phyloP scores from a whole-genome alignment of 2,113 vertebrate genomes.

The Thunnus maccoyii region DNA sequence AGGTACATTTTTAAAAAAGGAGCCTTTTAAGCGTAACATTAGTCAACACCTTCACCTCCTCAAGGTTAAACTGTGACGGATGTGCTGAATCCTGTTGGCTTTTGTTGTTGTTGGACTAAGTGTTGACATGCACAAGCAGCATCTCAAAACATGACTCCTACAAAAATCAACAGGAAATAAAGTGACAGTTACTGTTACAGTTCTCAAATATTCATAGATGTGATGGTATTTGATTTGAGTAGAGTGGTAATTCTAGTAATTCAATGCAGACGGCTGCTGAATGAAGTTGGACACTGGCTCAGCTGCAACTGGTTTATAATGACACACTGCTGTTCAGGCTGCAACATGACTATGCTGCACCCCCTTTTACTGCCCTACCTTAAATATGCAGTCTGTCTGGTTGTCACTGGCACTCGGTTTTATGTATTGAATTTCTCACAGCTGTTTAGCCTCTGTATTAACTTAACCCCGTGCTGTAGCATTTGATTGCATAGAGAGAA shows the following conservation, averaged over 20 bases:
- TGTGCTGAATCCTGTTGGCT: not conserved
- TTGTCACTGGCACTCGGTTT: constrained; percentile 23
- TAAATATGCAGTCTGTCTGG: constrained; percentile 66
- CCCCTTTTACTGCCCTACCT: constrained; percentile 54
- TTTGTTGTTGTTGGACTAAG: no score
- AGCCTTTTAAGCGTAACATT: not conserved
- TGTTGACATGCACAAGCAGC: not conserved
- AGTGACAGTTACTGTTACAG: not conserved
- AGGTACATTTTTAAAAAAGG: not conserved
- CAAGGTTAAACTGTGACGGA: not conserved
- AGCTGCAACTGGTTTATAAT: constrained; percentile 52
- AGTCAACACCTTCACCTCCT: not conserved
- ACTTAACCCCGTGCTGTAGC: not conserved
- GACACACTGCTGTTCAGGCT: constrained; percentile 55
- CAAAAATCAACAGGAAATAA: not conserved
- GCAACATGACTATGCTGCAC: constrained; percentile 68
- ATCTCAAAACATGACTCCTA: not conserved
- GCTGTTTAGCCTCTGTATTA: not conserved
- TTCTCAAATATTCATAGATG: not conserved
- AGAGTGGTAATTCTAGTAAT: not conserved
- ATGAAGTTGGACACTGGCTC: constrained; percentile 33
- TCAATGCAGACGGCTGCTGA: constrained; percentile 20
- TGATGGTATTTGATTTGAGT: not conserved
- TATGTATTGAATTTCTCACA: not conserved
- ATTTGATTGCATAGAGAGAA: not conserved